Evolutionary conservation across 53 echinoderm and acorn worm genomes (phyloP).

Genomic region (Glandiceps talaboti): DNA sequence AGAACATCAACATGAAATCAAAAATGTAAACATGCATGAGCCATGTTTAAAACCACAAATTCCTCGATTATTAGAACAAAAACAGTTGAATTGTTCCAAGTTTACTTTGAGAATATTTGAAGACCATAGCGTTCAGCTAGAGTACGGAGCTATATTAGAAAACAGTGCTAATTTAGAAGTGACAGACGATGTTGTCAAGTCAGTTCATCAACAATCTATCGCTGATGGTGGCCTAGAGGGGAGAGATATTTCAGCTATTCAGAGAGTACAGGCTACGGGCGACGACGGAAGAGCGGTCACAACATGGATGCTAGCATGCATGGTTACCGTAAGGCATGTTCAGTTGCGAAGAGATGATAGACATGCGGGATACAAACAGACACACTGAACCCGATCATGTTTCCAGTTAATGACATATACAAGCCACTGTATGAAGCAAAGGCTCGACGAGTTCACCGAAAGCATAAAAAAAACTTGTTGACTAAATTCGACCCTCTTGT

Average conservation of each 20-base stretch:
- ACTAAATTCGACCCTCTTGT: background rate
- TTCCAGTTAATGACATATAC: background rate
- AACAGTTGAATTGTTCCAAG: background rate
- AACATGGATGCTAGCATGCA: background rate
- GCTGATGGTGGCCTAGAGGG: background rate
- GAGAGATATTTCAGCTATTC: background rate
- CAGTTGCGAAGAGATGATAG: background rate
- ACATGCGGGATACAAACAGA: background rate
- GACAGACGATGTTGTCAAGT: background rate
- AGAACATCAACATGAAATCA: too few species aligned
- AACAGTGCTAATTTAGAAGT: background rate
- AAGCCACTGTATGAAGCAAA: background rate
- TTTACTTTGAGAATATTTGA: background rate
- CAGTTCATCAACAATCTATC: background rate
- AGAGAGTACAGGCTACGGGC: background rate
- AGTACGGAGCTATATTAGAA: background rate
- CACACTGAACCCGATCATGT: background rate
- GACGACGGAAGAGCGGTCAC: background rate
- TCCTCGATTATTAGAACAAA: background rate
- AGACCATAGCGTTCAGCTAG: background rate
- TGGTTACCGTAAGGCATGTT: background rate
- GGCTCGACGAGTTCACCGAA: background rate
- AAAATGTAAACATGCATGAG: too few species aligned
- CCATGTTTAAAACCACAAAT: too few species aligned
- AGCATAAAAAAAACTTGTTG: background rate